These are phyloP conservation scores for Dicyrtoma fusca DNA, from an alignment of 2,888 invertebrate genomes.

Conservation along the genomic window DNA sequence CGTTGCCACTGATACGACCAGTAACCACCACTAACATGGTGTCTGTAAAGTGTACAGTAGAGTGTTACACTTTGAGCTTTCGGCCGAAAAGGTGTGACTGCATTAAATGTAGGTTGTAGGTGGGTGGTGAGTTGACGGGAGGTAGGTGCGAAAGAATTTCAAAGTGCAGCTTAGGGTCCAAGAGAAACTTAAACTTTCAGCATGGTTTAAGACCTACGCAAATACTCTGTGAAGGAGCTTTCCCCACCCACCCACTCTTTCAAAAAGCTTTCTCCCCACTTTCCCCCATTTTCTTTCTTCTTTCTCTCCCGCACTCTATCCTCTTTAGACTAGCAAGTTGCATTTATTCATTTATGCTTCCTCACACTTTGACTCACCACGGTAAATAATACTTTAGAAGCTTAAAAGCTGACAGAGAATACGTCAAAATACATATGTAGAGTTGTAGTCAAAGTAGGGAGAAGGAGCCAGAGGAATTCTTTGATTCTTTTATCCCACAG, in stretches of 20 bases:
- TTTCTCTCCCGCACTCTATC: not conserved
- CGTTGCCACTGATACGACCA: too few relatives aligned
- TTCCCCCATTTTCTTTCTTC: not conserved
- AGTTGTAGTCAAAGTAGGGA: not conserved
- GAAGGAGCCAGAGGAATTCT: not conserved
- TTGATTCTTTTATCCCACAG: too few relatives aligned
- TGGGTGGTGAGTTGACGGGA: not conserved
- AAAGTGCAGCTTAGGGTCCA: not conserved
- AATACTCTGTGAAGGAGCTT: not conserved
- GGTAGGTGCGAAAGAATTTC: not conserved
- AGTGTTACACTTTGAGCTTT: too few relatives aligned
- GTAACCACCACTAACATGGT: too few relatives aligned
- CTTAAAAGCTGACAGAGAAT: slow-evolving; percentile 18
- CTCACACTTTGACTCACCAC: not conserved
- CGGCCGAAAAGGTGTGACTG: too few relatives aligned
- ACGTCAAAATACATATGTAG: slow-evolving; percentile 4
- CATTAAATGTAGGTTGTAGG: too few relatives aligned
- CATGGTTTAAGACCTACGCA: too few relatives aligned
- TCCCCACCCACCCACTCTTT: too few relatives aligned
- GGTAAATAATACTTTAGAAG: slow-evolving; percentile 26
- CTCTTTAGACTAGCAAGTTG: not conserved
- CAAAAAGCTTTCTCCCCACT: not conserved
- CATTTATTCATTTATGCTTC: slow-evolving; percentile 22
- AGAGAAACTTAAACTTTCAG: not conserved
- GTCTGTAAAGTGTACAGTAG: too few relatives aligned